phyloP scores from a whole-genome alignment of 1,140 invertebrate species.

The Drusus annulatus region DNA sequence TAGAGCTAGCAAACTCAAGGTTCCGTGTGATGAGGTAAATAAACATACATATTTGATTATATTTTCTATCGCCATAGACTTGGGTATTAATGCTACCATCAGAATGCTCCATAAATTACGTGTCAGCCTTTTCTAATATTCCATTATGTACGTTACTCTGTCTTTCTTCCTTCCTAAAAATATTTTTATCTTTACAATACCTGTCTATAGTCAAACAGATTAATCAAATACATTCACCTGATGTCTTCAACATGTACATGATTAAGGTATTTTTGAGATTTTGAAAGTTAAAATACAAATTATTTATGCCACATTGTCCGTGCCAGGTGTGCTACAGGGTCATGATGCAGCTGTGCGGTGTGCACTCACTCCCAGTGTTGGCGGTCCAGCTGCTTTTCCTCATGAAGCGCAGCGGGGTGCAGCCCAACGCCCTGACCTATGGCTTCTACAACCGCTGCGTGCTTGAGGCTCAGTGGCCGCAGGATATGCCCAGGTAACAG shows the following conservation, averaged over 20 bases:
- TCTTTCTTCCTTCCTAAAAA: too few relatives aligned
- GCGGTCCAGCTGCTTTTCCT: slow-evolving; percentile 95
- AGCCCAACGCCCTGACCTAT: slow-evolving; percentile 98
- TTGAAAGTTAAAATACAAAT: too few relatives aligned
- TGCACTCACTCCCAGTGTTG: slow-evolving; percentile 92
- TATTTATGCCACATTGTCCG: not conserved
- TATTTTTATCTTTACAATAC: too few relatives aligned
- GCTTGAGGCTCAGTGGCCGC: slow-evolving; percentile 95
- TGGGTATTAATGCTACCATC: too few relatives aligned
- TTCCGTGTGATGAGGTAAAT: slow-evolving; percentile 91
- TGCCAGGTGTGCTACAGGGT: slow-evolving; percentile 94
- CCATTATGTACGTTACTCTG: too few relatives aligned
- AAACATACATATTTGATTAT: not conserved
- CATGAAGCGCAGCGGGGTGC: slow-evolving; percentile 95
- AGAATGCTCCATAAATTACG: too few relatives aligned
- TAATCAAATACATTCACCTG: too few relatives aligned
- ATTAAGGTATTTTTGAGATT: too few relatives aligned
- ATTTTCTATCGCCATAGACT: too few relatives aligned
- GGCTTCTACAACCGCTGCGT: slow-evolving; percentile 87
- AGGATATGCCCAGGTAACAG: slow-evolving; percentile 81
- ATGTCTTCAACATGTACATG: too few relatives aligned
- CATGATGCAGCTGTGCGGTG: slow-evolving; percentile 98
- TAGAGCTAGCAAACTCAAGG: slow-evolving; percentile 84
- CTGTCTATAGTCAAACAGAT: too few relatives aligned
- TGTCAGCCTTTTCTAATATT: too few relatives aligned